Conservation (phyloP, 2,113 vertebrate species). For the Prunella himalayana region DNA sequence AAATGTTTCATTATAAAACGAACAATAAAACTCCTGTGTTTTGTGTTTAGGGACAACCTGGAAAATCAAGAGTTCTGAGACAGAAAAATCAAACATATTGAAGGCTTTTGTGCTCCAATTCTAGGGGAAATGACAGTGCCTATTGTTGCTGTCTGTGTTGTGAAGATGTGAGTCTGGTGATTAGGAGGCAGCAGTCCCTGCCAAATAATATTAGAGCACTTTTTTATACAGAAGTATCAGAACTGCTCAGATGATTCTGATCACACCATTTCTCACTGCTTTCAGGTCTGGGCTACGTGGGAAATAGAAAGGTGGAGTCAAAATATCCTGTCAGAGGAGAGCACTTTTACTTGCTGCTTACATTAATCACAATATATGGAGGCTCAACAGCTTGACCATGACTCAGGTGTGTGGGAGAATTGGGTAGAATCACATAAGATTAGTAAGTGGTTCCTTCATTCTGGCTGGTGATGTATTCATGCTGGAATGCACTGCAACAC, state of each 20-base stretch:
- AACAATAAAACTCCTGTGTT: not conserved
- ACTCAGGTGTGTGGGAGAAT: slow-evolving; percentile 7
- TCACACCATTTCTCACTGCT: not conserved
- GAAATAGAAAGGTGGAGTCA: not conserved
- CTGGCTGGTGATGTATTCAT: not conserved
- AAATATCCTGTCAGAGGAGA: not conserved
- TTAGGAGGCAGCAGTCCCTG: not conserved
- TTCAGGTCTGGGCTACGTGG: not conserved
- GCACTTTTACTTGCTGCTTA: not conserved
- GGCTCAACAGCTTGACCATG: slow-evolving; percentile 27
- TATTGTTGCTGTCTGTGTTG: not conserved
- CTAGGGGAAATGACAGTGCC: not conserved
- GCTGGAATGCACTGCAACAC: not conserved
- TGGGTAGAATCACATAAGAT: not conserved
- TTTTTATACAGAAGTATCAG: not conserved
- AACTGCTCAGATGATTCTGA: not conserved
- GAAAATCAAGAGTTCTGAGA: not conserved
- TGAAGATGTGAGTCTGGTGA: not conserved
- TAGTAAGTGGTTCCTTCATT: not conserved
- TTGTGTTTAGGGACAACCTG: not conserved
- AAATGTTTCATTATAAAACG: slow-evolving; percentile 6
- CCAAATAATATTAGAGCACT: not conserved
- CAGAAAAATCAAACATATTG: not conserved
- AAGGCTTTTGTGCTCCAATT: not conserved
- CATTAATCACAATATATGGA: not conserved